phyloP scores from a whole-genome alignment of 2,888 invertebrate genomes.

The Pandemis corylana region DNA sequence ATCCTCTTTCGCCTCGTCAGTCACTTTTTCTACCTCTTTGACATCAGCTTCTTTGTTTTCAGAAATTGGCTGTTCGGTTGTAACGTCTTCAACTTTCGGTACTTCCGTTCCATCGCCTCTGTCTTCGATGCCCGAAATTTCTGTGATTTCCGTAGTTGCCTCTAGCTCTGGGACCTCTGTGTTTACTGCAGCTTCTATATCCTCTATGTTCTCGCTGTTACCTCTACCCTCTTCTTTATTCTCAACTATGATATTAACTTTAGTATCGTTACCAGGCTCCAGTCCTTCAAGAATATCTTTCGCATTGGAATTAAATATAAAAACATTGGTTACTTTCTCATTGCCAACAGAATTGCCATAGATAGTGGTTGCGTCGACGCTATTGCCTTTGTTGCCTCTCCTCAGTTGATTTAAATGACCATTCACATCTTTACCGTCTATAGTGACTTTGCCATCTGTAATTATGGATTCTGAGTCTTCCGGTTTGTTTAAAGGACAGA shows the following conservation, averaged over 20 bases:
- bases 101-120: not conserved
- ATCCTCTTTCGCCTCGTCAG: not conserved
- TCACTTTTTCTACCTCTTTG: conserved; percentile 2
- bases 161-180: conserved; percentile 5
- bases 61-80: not conserved
- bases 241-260: conserved; percentile 3
- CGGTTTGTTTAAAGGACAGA: conserved; percentile 18
- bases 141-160: conserved; percentile 16
- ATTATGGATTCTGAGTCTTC: conserved; percentile 10
- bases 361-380: conserved; percentile 53
- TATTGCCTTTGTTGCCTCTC: conserved; percentile 36
- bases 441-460: conserved; percentile 39
- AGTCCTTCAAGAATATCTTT: conserved; percentile 47
- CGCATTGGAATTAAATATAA: conserved; percentile 58
- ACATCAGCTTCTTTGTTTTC: conserved; percentile 12
- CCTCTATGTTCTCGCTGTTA: not conserved
- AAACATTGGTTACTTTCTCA: conserved; percentile 67
- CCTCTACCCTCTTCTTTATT: conserved; percentile 5
- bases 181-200: not conserved
- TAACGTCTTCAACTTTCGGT: not conserved
- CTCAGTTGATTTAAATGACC: conserved; percentile 35
- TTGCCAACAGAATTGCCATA: conserved; percentile 61
- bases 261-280: conserved; percentile 40
- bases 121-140: not conserved
- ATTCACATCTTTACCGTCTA: conserved; percentile 42